Base-by-base conservation (phyloP, 2,888 invertebrate species). In the Hesperia comma region DNA sequence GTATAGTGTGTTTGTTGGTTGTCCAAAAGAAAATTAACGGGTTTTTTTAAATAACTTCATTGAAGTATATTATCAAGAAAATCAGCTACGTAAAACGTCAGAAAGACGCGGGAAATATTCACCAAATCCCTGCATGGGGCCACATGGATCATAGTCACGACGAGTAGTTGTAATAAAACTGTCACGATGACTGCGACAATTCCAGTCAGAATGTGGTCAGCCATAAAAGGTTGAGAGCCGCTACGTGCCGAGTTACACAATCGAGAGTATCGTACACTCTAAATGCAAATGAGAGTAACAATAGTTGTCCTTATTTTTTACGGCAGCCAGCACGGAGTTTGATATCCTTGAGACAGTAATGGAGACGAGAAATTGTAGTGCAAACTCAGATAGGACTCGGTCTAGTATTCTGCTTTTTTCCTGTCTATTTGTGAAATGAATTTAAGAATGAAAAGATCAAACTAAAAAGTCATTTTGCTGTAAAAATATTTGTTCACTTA, bases 231-330 rank as follows among this genome's bases (percentile, higher is more conserved):
- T 58, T 58, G 58, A 58, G 43, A 7, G 12, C 26, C 43, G 43
- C 58, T 43, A 14, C 26, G 41, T 15, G n/a, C 41, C 21, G 26
- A 49, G 60, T 60, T 33, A 60, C 46, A 49, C 60, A 60, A 60
- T 60, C 60, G 60, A 60, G 49, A 49, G 53, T 26, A 61, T 14
- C 21, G 19, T 37, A 53, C 61, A 61, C 61, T 61, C 61, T 61
- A 61, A 61, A 61, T 61, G 61, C 61, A 61, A 61, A 61, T 61
- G 53, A 41, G 53, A 53, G 15, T n/a, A 40, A 40, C 53, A 41
- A 53, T 41, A 53, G 61, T 61, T 61, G 61, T 41, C 40, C 53
- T 61, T 53, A 53, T 61, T 61, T 61, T 61, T 53, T 51, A 51
- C 37, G 46, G 32, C 15, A 12, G 19, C 51, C 37, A 61, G 61